These are phyloP conservation scores for Pollenia amentaria DNA, from an alignment of 2,888 invertebrate genomes.

Conservation along the genomic window DNA sequence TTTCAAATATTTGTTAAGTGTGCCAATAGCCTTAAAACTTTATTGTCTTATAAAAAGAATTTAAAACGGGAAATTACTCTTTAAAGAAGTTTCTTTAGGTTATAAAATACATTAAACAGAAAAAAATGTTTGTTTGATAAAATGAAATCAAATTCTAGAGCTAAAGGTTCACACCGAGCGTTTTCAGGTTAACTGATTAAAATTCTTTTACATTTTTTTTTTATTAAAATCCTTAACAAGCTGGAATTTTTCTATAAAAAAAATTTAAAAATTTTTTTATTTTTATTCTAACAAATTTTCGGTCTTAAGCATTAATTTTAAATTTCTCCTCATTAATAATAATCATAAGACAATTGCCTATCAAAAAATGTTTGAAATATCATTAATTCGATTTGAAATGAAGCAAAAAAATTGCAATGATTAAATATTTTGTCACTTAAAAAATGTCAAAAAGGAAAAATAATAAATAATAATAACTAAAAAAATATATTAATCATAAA, in stretches of 20 bases:
- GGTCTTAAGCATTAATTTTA: background rate
- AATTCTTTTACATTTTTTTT: background rate
- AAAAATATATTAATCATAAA: slow-evolving; percentile 41
- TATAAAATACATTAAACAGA: too few species aligned
- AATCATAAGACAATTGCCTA: background rate
- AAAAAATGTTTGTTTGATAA: too few species aligned
- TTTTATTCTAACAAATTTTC: background rate
- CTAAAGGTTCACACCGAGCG: too few species aligned
- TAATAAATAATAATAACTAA: slow-evolving; percentile 20
- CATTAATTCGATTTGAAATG: slow-evolving; percentile 27
- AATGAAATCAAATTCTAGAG: too few species aligned
- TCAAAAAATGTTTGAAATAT: background rate
- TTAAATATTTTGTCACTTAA: slow-evolving; percentile 68
- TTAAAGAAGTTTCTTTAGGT: too few species aligned
- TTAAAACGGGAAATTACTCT: too few species aligned
- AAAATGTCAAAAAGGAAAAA: slow-evolving; percentile 42
- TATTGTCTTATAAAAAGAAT: too few species aligned
- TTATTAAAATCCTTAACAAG: too few species aligned
- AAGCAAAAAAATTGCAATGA: slow-evolving; percentile 40
- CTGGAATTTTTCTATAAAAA: too few species aligned
- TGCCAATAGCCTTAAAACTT: too few species aligned
- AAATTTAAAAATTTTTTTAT: too few species aligned
- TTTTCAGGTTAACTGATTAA: background rate
- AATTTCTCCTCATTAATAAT: slow-evolving; percentile 9
- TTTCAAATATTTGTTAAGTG: too few species aligned